phyloP scores from a whole-genome alignment of 2,113 vertebrate species.

The Misgurnus mizolepis region DNA sequence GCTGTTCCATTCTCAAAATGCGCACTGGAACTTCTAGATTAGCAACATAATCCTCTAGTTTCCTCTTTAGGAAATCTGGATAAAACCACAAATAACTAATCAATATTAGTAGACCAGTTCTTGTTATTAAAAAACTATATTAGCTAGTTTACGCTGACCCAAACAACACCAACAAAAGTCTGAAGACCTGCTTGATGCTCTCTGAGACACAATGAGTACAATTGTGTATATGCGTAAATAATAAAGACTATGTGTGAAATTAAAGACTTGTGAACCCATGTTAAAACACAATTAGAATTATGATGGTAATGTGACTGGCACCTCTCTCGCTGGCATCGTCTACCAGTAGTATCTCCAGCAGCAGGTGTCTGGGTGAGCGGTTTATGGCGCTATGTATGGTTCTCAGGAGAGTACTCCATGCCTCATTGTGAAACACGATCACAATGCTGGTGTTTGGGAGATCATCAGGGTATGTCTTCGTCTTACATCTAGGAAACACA shows the following conservation, averaged over 20 bases:
- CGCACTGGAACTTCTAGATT: slow-evolving; percentile 82
- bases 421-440: slow-evolving; percentile 99
- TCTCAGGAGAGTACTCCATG: slow-evolving; percentile 94
- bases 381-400: slow-evolving; percentile 91
- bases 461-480: slow-evolving; percentile 86
- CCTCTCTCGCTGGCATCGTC: slow-evolving; percentile 98
- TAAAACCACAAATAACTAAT: background rate
- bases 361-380: slow-evolving; percentile 85
- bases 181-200: too few relatives aligned
- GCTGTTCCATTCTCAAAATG: slow-evolving; percentile 92
- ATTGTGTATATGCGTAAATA: too few relatives aligned
- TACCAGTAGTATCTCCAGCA: slow-evolving; percentile 89
- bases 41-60: slow-evolving; percentile 84
- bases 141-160: too few relatives aligned
- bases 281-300: background rate
- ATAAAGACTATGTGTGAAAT: too few relatives aligned
- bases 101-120: too few relatives aligned
- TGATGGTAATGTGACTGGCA: slow-evolving; percentile 42
- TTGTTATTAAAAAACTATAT: too few relatives aligned
- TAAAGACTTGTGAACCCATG: too few relatives aligned
- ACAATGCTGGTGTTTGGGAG: slow-evolving; percentile 96
- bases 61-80: slow-evolving; percentile 88
- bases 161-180: too few relatives aligned
- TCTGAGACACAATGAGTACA: too few relatives aligned
- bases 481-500: slow-evolving; percentile 82